A percentile compares a stretch with the other conserved stretches of the same genome.
Conservation (phyloP, 2,113 vertebrate genomes). For the Poecile atricapillus region DNA sequence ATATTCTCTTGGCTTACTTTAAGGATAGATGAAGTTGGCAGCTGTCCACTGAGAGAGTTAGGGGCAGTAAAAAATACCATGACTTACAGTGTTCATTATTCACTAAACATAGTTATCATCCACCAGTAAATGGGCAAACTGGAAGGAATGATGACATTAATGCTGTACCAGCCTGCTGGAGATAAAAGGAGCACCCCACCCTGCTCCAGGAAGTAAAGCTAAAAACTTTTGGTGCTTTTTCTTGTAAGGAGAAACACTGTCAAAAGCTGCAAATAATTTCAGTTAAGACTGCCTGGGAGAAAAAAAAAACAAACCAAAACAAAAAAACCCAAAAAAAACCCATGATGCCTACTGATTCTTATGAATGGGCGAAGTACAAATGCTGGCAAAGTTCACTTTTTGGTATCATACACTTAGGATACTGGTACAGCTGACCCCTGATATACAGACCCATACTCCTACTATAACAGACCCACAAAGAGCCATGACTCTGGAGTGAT, state of each 20-base stretch:
- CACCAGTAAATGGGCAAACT: slow-evolving; percentile 1
- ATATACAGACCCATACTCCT: neutral
- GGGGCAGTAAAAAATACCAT: neutral
- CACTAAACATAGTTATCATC: neutral
- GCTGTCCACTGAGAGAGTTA: neutral
- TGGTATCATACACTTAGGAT: neutral
- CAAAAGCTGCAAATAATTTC: neutral
- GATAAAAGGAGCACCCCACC: neutral
- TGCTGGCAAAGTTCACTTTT: neutral
- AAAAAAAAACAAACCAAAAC: too few species aligned
- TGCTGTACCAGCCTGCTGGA: neutral
- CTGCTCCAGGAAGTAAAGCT: neutral
- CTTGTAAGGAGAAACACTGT: neutral
- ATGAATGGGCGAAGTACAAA: neutral
- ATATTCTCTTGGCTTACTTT: neutral
- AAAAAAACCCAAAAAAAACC: too few species aligned
- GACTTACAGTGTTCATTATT: neutral
- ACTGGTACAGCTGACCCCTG: neutral
- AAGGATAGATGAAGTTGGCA: slow-evolving; percentile 5
- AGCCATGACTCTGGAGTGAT: neutral
- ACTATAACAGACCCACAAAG: neutral
- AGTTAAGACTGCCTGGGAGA: neutral
- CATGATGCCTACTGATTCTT: neutral
- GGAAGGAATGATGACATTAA: neutral
- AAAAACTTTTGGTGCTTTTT: neutral